A percentile compares a stretch with the other conserved stretches of the same genome.
Evolutionary conservation across 2,113 vertebrate genomes (phyloP).

Genomic region (Podocnemis expansa): DNA sequence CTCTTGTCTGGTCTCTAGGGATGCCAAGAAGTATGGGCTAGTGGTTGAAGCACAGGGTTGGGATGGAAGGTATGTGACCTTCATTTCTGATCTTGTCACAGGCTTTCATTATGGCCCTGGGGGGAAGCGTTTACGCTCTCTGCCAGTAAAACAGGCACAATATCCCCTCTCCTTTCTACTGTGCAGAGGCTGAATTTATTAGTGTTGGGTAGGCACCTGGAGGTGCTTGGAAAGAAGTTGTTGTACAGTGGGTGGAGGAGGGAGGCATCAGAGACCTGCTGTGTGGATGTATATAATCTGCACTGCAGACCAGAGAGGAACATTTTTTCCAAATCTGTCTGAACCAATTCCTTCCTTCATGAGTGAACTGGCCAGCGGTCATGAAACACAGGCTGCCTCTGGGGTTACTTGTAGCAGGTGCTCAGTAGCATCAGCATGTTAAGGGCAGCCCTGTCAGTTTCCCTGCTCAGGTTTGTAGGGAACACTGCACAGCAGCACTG

Average conservation of each 20-base stretch:
- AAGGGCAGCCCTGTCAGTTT: neutral
- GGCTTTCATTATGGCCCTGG: neutral
- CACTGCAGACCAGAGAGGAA: neutral
- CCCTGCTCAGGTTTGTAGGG: neutral
- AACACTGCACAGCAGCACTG: neutral
- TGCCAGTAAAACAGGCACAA: neutral
- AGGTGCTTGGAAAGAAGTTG: neutral
- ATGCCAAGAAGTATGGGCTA: neutral
- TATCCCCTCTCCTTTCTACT: neutral
- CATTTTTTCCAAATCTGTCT: neutral
- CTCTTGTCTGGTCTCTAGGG: neutral
- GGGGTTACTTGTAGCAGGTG: neutral
- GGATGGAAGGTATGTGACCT: neutral
- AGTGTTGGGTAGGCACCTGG: neutral
- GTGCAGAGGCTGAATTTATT: neutral
- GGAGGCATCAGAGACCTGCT: neutral
- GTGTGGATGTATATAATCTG: neutral
- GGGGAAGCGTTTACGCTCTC: neutral
- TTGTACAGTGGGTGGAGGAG: neutral
- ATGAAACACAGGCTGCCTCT: fast-evolving
- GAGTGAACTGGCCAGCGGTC: fast-evolving
- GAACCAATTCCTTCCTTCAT: fast-evolving
- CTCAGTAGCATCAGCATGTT: neutral
- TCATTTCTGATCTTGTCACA: neutral
- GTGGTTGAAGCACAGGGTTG: neutral